These are phyloP conservation scores for Mormoops blainvillei DNA, from an alignment of 2,113 vertebrate species.

Conservation along the genomic window DNA sequence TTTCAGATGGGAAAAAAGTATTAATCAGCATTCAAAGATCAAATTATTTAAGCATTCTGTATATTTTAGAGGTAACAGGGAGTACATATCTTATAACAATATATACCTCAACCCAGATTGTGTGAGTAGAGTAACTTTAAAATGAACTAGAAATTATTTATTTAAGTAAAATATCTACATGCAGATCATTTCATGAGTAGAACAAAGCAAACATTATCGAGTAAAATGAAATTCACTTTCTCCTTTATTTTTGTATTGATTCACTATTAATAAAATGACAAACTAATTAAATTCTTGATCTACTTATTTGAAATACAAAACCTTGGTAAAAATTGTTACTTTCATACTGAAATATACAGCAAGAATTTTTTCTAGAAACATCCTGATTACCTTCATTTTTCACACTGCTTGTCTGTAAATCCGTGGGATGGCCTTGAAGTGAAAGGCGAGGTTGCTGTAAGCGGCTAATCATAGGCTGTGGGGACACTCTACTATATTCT, in stretches of 20 bases:
- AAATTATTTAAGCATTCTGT: not conserved
- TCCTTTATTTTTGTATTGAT: not conserved
- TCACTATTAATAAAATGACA: conserved; percentile 6
- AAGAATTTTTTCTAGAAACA: not conserved
- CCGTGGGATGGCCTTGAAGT: conserved; percentile 91
- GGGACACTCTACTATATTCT: conserved; percentile 91
- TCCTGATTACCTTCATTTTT: conserved; percentile 92
- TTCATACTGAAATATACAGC: not conserved
- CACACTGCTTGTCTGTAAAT: conserved; percentile 91
- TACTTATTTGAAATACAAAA: conserved; percentile 27
- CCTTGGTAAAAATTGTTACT: not conserved
- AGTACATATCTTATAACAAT: not conserved
- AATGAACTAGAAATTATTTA: not conserved
- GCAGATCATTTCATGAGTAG: not conserved
- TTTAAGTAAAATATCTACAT: conserved; percentile 39
- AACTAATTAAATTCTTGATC: not conserved
- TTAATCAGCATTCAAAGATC: conserved; percentile 29
- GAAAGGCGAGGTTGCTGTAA: conserved; percentile 97
- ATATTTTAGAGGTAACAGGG: not conserved
- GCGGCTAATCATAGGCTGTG: conserved; percentile 95
- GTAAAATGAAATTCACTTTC: conserved; percentile 35
- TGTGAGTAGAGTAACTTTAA: not conserved
- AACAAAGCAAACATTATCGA: conserved; percentile 8
- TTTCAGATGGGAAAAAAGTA: conserved; percentile 31
- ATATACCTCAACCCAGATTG: not conserved